Percentiles rank a stretch among this genome's conserved stretches.
Conservation (phyloP, 2,113 vertebrate genomes). For the Pituophis catenifer region DNA sequence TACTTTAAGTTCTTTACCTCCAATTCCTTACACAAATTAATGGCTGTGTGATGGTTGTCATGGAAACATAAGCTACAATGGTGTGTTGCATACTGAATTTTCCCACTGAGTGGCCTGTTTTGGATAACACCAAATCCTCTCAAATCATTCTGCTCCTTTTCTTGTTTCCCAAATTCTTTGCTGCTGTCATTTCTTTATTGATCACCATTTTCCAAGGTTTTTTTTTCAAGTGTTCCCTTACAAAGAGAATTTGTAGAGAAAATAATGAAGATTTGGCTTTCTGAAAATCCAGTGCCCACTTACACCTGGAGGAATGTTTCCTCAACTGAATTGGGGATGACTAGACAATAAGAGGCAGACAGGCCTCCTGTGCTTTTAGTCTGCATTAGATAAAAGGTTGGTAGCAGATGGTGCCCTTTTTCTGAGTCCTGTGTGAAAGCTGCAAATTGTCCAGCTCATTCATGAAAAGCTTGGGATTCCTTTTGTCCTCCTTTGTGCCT, state of each 20-base stretch:
- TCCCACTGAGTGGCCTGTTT: background rate
- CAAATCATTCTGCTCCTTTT: background rate
- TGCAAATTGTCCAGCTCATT: background rate
- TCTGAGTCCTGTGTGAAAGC: background rate
- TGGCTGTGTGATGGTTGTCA: conserved; percentile 6
- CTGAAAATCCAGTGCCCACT: background rate
- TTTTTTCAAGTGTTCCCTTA: background rate
- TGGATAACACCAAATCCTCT: background rate
- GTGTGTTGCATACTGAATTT: background rate
- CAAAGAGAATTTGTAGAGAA: background rate
- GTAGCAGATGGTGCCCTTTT: background rate
- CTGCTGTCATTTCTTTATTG: background rate
- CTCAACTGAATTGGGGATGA: background rate
- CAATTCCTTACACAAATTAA: background rate
- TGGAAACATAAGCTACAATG: conserved; percentile 6
- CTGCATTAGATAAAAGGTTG: background rate
- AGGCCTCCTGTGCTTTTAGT: background rate
- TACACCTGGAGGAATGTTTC: background rate
- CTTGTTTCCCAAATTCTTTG: background rate
- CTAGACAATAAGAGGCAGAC: background rate
- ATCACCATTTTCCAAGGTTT: background rate
- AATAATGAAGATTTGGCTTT: background rate
- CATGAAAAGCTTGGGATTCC: background rate
- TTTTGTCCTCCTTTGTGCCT: background rate
- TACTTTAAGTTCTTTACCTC: too few species aligned